Evolutionary conservation across 2,797 vertebrate species (phyloP), one percentile per base, ranked within the genome.

Genomic region (Gymnoscopelus microlampas): DNA sequence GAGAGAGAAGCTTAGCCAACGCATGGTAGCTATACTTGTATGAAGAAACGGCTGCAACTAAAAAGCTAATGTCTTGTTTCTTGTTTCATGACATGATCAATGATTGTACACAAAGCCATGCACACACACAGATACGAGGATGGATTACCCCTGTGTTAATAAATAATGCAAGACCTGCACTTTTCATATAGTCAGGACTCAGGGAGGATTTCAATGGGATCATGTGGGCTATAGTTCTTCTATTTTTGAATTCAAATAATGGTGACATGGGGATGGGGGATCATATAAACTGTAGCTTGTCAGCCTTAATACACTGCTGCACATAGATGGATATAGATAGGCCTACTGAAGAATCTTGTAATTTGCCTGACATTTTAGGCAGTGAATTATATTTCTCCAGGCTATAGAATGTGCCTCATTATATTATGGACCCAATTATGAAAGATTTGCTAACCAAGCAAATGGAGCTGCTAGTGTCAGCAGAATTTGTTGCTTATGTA

Each of bases 91-190:
- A 63, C 74, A 84, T 89, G 78, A 89, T 88, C 85, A 72, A 66
- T 88, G 84, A 70, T 76, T 73, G 79, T 74, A 83, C 86, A 85
- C 84, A 84, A 76, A 82, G 77, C 78, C 80, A 80, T n/a, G 39
- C 39, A 76, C 66, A 68, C 70, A 70, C 70, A 70, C 69, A 73
- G 82, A 77, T 85, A 79, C 79, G 73, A 71, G 68, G 71, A 72
- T 68, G 82, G 89, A 88, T 89, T 86, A 81, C 89, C 80, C 74
- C 74, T 81, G 79, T 87, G 55, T 67, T 58, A 7, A 90, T 91
- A 64, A 91, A 91, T 91, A 90, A 92, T 90, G 87, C 79, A 91
- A 73, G 73, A 85, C 54, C 67, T 71, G 71, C 87, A 89, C 84
- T 89, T 92, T 89, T 90, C 72, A 78, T 72, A 68, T 71, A 13